Base-by-base conservation (phyloP, 2,113 vertebrate genomes). In the Piliocolobus tephrosceles region DNA sequence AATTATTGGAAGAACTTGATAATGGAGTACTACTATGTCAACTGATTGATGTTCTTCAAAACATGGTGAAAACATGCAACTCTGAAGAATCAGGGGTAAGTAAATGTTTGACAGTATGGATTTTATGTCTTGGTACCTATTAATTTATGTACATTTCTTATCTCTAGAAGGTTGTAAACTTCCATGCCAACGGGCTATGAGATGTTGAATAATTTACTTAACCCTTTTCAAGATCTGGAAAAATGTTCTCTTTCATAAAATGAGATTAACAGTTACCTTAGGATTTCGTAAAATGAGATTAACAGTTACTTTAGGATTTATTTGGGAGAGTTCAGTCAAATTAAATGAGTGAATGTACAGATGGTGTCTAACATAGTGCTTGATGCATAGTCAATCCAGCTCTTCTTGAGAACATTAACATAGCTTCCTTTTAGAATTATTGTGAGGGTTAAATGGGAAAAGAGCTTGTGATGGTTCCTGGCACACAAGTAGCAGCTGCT, bases 21-120 rank as follows among this genome's bases (percentile, higher is more conserved):
- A 99, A 99, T 94, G 99, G 99, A 6, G 99, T 98, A 5, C 83
- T 99, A 0, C 98, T 99, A 43, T 99, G 99, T 97, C 99, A 99
- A 4, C 98, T 99, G 75, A 98, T 99, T 86, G 98, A 92, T 32
- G 99, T 99, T 94, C 99, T 99, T 98, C 99, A 99, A 98, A 98
- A 98, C 22, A 99, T 98, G 96, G 97, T 99, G 90, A 98, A 99
- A 95, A 96, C 98, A 70, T 98, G 98, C 96, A 98, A 97, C 93
- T 97, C 99, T 1, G 99, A 98, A 3, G 98, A 99, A 32, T 82
- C 98, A 91, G 98, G 98, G 99, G 99, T 99, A 98, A 99, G 99
- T 97, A 38, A 47, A 43, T 35, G 30, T 52, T 35, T 73, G 70
- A 50, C 35, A 66, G 47, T 52, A 9, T 18, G 88, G 66, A 70